These are phyloP conservation scores for Zosterops japonicus DNA, from an alignment of 2,113 vertebrate genomes.

Conservation along the genomic window DNA sequence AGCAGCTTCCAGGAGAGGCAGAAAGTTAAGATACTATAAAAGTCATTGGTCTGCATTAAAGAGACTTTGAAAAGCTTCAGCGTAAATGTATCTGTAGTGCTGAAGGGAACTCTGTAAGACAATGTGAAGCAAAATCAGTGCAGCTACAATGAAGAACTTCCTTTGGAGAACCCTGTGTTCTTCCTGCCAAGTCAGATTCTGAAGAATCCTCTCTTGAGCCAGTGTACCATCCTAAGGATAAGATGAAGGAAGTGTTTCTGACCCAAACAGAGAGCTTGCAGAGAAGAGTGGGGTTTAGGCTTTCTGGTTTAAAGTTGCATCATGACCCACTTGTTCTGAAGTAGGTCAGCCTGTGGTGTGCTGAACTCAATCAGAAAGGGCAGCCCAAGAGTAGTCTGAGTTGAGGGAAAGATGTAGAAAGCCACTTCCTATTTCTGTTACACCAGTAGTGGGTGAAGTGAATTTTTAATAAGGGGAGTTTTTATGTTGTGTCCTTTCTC, in stretches of 20 bases:
- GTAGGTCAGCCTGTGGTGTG: constrained; percentile 72
- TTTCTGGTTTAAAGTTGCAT: constrained; percentile 16
- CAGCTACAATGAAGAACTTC: not conserved
- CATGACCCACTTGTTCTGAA: constrained; percentile 72
- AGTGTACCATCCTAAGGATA: not conserved
- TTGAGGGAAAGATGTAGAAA: constrained; percentile 25
- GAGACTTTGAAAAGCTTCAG: not conserved
- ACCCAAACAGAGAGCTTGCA: not conserved
- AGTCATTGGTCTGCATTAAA: not conserved
- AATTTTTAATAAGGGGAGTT: constrained; percentile 4
- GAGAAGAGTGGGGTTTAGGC: not conserved
- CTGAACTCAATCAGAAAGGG: constrained; percentile 55
- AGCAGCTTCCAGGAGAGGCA: not conserved
- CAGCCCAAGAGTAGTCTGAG: constrained; percentile 15
- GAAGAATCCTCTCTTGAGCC: not conserved
- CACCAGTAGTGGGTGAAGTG: not conserved
- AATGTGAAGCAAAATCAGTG: not conserved
- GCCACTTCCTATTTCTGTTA: constrained; percentile 54
- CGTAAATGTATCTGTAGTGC: not conserved
- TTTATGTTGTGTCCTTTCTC: not conserved
- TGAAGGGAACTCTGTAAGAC: not conserved
- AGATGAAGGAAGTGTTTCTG: not conserved
- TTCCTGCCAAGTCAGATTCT: not conserved
- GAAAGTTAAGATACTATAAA: not conserved
- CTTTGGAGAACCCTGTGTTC: not conserved